Conservation (phyloP, 1,140 invertebrate genomes). For the Myzus persicae region DNA sequence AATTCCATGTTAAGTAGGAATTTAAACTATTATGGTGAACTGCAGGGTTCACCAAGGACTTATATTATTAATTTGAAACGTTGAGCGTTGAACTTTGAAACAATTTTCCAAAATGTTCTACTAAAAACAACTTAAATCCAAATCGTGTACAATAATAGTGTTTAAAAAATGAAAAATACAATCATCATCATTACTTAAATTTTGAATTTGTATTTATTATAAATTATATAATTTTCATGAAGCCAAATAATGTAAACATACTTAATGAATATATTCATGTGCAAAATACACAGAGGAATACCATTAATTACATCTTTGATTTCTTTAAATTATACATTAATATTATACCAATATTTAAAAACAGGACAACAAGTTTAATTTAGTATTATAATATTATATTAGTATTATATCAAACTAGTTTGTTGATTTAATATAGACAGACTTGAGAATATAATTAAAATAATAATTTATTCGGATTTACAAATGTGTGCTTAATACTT, state of each 20-base stretch:
- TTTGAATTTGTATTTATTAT: no score
- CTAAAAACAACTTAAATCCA: not conserved
- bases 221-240: not conserved
- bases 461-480: not conserved
- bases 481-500: not conserved
- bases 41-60: not conserved
- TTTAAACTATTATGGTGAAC: not conserved
- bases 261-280: not conserved
- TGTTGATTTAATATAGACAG: not conserved
- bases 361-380: not conserved
- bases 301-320: not conserved
- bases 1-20: not conserved
- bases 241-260: not conserved
- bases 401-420: not conserved
- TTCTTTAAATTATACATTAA: not conserved
- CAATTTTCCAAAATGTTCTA: not conserved
- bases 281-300: not conserved
- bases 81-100: not conserved
- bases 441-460: not conserved
- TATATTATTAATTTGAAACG: not conserved
- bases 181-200: not conserved
- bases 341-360: not conserved
- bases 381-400: not conserved
- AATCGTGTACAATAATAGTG: not conserved
- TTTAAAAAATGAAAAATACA: not conserved